Evolutionary conservation across 2,888 invertebrate species (phyloP).

Genomic region (Leucophenga maculata): DNA sequence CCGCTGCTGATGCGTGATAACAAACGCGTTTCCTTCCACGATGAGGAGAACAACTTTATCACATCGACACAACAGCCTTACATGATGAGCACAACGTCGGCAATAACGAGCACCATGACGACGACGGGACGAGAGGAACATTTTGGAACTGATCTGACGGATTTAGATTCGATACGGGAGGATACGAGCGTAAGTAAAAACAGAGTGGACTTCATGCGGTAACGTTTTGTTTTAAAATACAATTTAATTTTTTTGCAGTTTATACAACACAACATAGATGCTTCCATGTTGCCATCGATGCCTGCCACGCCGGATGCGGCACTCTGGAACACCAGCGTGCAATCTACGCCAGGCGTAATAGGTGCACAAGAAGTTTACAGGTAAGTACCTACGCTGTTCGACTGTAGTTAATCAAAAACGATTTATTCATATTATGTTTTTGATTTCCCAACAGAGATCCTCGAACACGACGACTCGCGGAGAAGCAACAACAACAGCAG

Average conservation of each 20-base stretch:
- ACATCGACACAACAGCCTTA: conserved; percentile 25
- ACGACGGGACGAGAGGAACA: conserved; percentile 40
- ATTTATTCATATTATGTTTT: conserved; percentile 7
- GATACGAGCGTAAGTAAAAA: conserved; percentile 84
- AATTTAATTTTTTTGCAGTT: conserved; percentile 39
- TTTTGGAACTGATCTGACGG: conserved; percentile 54
- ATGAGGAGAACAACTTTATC: conserved; percentile 74
- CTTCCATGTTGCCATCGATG: conserved; percentile 83
- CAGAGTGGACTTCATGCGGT: not conserved
- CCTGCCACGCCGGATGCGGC: conserved; percentile 79
- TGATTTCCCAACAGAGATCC: conserved; percentile 81
- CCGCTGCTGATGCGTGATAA: conserved; percentile 67
- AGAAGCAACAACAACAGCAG: conserved; percentile 83
- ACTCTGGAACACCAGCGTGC: conserved; percentile 70
- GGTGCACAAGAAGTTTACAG: conserved; percentile 98
- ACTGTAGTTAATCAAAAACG: not conserved
- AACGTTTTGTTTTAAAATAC: not conserved
- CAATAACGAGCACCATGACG: no score
- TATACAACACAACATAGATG: conserved; percentile 78
- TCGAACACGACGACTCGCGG: conserved; percentile 87
- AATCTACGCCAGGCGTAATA: conserved; percentile 94
- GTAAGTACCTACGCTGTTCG: conserved; percentile 71
- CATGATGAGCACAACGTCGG: conserved; percentile 24
- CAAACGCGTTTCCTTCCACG: conserved; percentile 85
- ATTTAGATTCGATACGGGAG: conserved; percentile 77